These are phyloP conservation scores for Notechis scutatus DNA, from an alignment of 2,113 vertebrate genomes.

Conservation along the genomic window DNA sequence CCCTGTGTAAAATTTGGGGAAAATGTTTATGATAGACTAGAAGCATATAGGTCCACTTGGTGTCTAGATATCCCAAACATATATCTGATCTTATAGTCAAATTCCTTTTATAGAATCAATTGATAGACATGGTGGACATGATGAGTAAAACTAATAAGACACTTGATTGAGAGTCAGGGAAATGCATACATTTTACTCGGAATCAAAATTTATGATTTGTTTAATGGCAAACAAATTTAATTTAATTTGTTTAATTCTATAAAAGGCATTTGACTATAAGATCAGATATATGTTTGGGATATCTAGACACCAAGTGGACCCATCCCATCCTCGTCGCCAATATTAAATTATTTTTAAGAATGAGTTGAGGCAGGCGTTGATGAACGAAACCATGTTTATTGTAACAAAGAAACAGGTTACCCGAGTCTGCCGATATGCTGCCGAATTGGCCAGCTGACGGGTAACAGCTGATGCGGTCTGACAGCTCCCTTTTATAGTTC, in stretches of 20 bases:
- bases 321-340: no score
- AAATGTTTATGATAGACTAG: neutral
- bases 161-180: neutral
- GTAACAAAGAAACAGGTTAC: no score
- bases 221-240: neutral
- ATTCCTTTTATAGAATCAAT: neutral
- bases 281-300: neutral
- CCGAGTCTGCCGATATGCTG: no score
- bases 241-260: neutral
- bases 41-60: neutral
- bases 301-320: no score
- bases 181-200: neutral
- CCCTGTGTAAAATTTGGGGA: neutral
- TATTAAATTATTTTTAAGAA: no score
- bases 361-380: no score
- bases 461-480: no score
- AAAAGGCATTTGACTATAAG: neutral
- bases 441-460: no score
- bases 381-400: no score
- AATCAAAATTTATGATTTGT: neutral
- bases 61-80: neutral
- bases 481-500: no score
- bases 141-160: conserved; percentile 9
- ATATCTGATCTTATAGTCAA: neutral
- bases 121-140: no score